Conservation (phyloP, 2,113 vertebrate genomes). For the Ochotona curzoniae region DNA sequence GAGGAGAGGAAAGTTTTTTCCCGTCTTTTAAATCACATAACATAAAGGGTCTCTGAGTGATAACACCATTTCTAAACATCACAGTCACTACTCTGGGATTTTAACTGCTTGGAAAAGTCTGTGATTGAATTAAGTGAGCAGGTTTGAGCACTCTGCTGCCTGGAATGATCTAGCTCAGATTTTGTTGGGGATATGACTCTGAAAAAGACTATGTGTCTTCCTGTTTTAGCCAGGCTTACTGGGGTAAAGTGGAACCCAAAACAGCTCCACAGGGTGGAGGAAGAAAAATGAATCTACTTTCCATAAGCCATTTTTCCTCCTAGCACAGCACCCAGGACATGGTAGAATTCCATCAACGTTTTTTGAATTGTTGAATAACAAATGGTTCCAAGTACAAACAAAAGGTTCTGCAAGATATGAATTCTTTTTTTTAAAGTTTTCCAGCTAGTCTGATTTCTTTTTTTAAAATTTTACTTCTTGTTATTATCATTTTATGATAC, state of each 20-base stretch:
- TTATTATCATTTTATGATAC: too few species aligned
- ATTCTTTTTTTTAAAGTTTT: too few species aligned
- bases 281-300: background rate
- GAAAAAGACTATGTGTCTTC: background rate
- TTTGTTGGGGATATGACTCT: background rate
- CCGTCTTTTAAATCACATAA: background rate
- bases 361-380: background rate
- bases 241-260: background rate
- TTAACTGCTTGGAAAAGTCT: background rate
- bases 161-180: background rate
- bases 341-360: background rate
- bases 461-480: too few species aligned
- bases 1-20: background rate
- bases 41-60: background rate
- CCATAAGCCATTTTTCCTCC: background rate
- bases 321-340: background rate
- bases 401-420: background rate
- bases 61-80: background rate
- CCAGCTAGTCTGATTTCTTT: too few species aligned
- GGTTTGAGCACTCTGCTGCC: fast-evolving
- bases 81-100: background rate
- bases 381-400: background rate
- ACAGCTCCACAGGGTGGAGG: background rate
- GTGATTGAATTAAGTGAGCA: background rate
- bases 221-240: background rate